These are phyloP conservation scores for Physella acuta DNA, from an alignment of 1,140 invertebrate genomes.

Conservation along the genomic window DNA sequence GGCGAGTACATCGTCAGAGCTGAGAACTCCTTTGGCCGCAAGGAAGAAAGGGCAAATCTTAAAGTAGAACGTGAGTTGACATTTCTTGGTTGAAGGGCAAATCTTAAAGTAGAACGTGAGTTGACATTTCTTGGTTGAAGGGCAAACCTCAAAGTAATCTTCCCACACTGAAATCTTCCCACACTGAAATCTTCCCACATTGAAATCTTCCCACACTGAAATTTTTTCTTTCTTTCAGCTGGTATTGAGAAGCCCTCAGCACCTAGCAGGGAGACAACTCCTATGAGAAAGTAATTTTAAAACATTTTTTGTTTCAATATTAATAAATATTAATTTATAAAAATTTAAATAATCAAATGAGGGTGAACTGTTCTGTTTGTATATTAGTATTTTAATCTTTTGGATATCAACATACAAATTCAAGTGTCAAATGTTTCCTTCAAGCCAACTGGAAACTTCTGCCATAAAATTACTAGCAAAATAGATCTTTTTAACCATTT, in stretches of 20 bases:
- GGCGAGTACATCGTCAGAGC: conserved; percentile 97
- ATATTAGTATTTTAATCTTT: not conserved
- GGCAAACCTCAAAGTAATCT: conserved; percentile 87
- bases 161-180: not conserved
- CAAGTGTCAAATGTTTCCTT: too few species aligned
- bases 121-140: conserved; percentile 58
- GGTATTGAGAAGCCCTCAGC: conserved; percentile 24
- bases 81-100: conserved; percentile 69
- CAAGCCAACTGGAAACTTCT: too few species aligned
- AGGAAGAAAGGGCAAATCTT: conserved; percentile 94
- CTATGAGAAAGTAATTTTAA: conserved; percentile 47
- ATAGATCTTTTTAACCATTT: too few species aligned
- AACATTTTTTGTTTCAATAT: too few species aligned
- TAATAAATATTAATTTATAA: too few species aligned
- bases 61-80: conserved; percentile 83
- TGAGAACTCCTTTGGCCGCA: conserved; percentile 95
- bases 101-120: conserved; percentile 92
- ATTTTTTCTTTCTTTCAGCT: not conserved
- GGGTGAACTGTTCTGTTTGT: not conserved
- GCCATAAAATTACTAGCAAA: too few species aligned
- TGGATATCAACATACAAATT: not conserved
- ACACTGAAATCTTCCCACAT: not conserved
- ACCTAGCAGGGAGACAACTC: conserved; percentile 42
- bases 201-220: too few species aligned
- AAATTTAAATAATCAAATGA: too few species aligned